Conservation (phyloP, 2,113 vertebrate species). For the Gnathonemus longibarbis region DNA sequence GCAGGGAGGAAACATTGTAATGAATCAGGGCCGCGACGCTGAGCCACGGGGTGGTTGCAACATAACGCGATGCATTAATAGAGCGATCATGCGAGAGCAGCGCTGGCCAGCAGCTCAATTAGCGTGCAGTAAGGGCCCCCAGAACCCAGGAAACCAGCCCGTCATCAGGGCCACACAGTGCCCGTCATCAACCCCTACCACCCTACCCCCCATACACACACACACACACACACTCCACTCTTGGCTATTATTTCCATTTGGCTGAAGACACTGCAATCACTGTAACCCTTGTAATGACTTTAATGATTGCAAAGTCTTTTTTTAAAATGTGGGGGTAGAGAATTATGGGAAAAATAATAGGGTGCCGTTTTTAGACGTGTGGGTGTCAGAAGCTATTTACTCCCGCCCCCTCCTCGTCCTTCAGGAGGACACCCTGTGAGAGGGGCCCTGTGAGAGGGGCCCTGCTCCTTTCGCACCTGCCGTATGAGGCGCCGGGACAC, state of each 20-base stretch:
- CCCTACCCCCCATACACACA: background rate
- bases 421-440: background rate
- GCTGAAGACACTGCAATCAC: background rate
- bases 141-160: background rate
- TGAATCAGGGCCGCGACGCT: conserved; percentile 23
- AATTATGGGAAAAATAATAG: background rate
- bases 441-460: background rate
- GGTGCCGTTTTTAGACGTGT: background rate
- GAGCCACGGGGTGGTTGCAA: conserved; percentile 22
- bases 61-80: conserved; percentile 14
- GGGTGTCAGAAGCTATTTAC: background rate
- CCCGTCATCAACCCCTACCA: background rate
- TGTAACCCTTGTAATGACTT: background rate
- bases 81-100: conserved; percentile 11
- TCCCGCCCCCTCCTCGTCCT: background rate
- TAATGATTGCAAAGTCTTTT: background rate
- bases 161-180: no score
- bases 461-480: background rate
- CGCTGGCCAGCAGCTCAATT: background rate
- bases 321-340: background rate
- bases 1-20: conserved; percentile 14
- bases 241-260: background rate
- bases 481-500: background rate
- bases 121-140: background rate
- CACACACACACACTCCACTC: background rate